A percentile compares a stretch with the other conserved stretches of the same genome.
phyloP scores from a whole-genome alignment of 2,113 vertebrate species.

The Ifrita kowaldi region DNA sequence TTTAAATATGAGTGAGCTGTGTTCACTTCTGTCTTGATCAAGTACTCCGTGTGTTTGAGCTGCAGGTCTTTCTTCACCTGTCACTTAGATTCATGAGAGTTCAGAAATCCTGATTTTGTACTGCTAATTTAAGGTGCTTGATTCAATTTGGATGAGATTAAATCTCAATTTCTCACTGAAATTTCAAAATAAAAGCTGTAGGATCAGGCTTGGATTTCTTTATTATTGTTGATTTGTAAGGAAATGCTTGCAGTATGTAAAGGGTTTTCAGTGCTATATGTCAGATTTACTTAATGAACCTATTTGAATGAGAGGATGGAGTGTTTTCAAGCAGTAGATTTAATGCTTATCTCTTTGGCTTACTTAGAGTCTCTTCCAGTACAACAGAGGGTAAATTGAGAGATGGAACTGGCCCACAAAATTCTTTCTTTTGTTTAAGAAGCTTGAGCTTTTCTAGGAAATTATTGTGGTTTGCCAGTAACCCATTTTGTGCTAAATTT shows the following conservation, averaged over 20 bases:
- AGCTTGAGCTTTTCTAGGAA: background rate
- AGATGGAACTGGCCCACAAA: background rate
- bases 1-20: conserved; percentile 78
- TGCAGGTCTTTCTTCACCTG: conserved; percentile 20
- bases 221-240: conserved; percentile 21
- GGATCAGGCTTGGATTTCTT: background rate
- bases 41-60: conserved; percentile 16
- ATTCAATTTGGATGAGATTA: conserved; percentile 51
- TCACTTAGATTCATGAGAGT: conserved; percentile 26
- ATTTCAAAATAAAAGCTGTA: conserved; percentile 36
- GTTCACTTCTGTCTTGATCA: conserved; percentile 52
- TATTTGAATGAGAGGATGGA: background rate
- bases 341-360: background rate
- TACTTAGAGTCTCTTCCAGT: background rate
- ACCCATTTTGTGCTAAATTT: background rate
- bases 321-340: background rate
- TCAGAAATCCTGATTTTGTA: background rate
- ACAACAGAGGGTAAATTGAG: background rate
- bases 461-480: background rate
- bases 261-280: background rate
- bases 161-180: conserved; percentile 47
- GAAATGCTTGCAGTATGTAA: background rate
- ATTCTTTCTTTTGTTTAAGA: background rate
- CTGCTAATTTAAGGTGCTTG: conserved; percentile 53
- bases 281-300: conserved; percentile 3